Evolutionary conservation across 2,888 invertebrate species (phyloP).

Genomic region (Parnassius smintheus): DNA sequence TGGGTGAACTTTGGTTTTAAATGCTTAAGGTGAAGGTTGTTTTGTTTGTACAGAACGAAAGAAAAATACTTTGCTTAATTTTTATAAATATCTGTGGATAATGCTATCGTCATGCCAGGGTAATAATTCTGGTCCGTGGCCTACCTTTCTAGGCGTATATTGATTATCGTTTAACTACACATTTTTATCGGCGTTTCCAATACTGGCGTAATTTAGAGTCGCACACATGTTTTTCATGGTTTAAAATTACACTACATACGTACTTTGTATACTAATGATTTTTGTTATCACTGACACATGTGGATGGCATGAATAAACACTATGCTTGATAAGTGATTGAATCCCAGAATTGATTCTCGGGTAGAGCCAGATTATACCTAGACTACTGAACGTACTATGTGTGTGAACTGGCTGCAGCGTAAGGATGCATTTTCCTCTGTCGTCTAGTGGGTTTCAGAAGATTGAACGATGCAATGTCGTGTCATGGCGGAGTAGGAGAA

Average conservation of each 20-base stretch:
- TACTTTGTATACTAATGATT: neutral
- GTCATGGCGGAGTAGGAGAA: no score
- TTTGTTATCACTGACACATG: conserved; percentile 10
- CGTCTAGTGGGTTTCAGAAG: no score
- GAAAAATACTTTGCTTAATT: neutral
- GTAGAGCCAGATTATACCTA: no score
- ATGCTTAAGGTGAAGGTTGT: no score
- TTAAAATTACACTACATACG: conserved; percentile 4
- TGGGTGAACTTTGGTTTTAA: no score
- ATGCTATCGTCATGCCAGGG: conserved; percentile 6
- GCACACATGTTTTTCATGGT: conserved; percentile 2
- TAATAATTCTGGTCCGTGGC: neutral
- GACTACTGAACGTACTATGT: no score
- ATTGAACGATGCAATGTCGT: no score
- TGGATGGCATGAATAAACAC: no score
- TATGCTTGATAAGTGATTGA: no score
- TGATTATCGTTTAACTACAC: conserved; percentile 9
- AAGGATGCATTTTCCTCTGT: no score
- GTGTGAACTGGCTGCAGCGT: no score
- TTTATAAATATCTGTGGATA: conserved; percentile 30
- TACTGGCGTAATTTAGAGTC: conserved; percentile 24
- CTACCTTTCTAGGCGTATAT: conserved; percentile 14
- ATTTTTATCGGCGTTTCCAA: conserved; percentile 21
- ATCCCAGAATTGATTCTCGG: no score
- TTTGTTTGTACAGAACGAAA: neutral